These are phyloP conservation scores for Megaceryle alcyon DNA, from an alignment of 2,797 vertebrate genomes.

Conservation along the genomic window DNA sequence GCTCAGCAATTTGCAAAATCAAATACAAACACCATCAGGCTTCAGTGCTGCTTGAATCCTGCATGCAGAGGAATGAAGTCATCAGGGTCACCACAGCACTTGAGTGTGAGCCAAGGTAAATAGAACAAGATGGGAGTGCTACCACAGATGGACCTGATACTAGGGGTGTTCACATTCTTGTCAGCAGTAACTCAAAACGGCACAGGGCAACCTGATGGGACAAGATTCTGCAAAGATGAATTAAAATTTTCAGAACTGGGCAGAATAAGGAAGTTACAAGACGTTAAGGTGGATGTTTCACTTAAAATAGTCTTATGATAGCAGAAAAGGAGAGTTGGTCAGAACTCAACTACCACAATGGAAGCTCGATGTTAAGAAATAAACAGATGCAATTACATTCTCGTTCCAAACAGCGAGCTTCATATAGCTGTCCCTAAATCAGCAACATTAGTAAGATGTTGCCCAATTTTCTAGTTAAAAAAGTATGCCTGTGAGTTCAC, in stretches of 20 bases:
- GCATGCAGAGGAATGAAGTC: not conserved
- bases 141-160: not conserved
- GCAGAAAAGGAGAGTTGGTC: not conserved
- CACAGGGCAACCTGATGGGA: not conserved
- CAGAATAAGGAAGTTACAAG: not conserved
- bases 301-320: not conserved
- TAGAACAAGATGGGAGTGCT: not conserved
- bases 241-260: not conserved
- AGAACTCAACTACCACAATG: not conserved
- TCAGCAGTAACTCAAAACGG: not conserved
- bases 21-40: not conserved
- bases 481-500: not conserved
- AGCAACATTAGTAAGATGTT: not conserved
- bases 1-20: not conserved
- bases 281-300: not conserved
- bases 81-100: not conserved
- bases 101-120: not conserved
- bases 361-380: not conserved
- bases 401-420: not conserved
- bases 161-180: not conserved
- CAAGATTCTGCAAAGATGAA: not conserved
- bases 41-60: not conserved
- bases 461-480: not conserved
- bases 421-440: not conserved
- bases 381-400: not conserved